Base-by-base conservation (phyloP, 1,140 invertebrate genomes). In the Bombus difficillimus region DNA sequence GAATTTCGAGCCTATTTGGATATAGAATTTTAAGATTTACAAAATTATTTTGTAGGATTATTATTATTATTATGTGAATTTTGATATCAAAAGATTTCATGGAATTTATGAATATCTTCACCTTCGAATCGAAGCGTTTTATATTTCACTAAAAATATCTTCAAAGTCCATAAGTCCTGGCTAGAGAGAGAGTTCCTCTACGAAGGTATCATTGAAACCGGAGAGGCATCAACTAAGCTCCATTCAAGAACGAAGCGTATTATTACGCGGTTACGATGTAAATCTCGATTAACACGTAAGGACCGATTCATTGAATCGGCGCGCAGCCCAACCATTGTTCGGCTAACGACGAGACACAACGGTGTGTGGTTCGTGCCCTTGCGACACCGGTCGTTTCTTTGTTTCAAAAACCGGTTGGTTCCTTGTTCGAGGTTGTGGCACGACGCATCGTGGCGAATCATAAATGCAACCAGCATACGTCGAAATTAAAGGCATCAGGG, bases 281-380 rank as follows among this genome's bases (percentile, higher is more conserved):
- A 85, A 85, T 85, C 83, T 79, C 68, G 83, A 85, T 85, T 85
- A 85, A 85, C 83, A 85, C 83, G 83, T 85, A 72, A 85, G 75
- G 13, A 25, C n/a, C 82, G 82, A 84, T 69, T 75, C 68, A 80
- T 85, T 79, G 83, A 85, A 80, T 85, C 66, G 53, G 59, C 25
- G 39, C 68, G 68, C 41, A 6, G 32, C n/a, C 8, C 83, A 41
- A 32, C 53, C 77, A 80, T 85, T 85, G 77, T 85, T 85, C 76
- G 6, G 3, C 32, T 47, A 80, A 79, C 75, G 76, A 83, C 59
- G 39, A 53, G 59, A 76, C 68, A 22, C 47, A 12, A 8, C 32
- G 32, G 74, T 28, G 34, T 3, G 47, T 34, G 66, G 15, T 39
- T 73, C 32, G 82, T 69, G 74, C 47, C 32, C 68, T 69, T 68